phyloP scores from a whole-genome alignment of 1,140 invertebrate species.

The Conus ventricosus region DNA sequence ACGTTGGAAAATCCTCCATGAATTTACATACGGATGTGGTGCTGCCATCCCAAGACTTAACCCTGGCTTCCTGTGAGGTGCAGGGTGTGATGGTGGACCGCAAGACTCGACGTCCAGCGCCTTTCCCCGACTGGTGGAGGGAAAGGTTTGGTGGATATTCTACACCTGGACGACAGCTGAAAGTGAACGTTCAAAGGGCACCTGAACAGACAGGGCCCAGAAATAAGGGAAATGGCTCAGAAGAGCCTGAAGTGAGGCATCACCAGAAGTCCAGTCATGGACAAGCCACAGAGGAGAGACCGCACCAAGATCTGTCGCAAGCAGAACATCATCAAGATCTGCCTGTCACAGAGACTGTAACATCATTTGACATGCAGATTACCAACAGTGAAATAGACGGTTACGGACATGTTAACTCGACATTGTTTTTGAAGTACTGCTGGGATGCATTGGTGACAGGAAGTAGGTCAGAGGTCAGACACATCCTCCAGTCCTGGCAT shows the following conservation, averaged over 20 bases:
- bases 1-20: slow-evolving; percentile 7
- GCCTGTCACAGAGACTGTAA: background rate
- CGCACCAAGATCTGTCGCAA: too few relatives aligned
- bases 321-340: background rate
- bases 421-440: background rate
- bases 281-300: background rate
- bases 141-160: background rate
- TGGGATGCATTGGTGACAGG: background rate
- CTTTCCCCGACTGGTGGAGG: slow-evolving; percentile 13
- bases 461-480: background rate
- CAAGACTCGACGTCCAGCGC: background rate
- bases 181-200: background rate
- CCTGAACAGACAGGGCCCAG: background rate
- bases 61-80: background rate
- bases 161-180: background rate
- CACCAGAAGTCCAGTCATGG: background rate
- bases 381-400: background rate
- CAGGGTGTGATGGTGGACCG: background rate
- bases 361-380: background rate
- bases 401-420: slow-evolving; percentile 5
- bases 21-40: background rate
- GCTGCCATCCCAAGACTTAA: background rate
- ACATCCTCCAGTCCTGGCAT: background rate
- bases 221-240: background rate
- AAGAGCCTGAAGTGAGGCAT: background rate